These are phyloP conservation scores for Poecilia wingei DNA, from an alignment of 2,797 vertebrate genomes.

Conservation along the genomic window DNA sequence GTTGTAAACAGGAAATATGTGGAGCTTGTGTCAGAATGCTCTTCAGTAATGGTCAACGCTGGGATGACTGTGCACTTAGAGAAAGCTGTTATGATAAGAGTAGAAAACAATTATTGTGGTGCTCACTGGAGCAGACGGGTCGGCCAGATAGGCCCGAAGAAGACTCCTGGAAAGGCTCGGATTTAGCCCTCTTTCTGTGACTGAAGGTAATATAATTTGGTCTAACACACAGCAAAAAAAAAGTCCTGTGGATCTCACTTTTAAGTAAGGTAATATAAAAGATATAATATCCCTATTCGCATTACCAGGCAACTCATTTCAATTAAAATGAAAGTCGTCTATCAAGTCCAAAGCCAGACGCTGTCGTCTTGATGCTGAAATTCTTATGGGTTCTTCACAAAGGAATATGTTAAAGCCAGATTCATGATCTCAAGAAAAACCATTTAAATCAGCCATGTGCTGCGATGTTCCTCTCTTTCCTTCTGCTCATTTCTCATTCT, in stretches of 20 bases:
- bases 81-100: slow-evolving; percentile 37
- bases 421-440: slow-evolving; percentile 38
- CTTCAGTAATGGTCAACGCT: slow-evolving; percentile 37
- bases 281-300: slow-evolving; percentile 35
- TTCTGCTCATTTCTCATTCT: slow-evolving; percentile 16
- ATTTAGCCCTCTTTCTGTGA: slow-evolving; percentile 32
- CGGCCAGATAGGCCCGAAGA: slow-evolving; percentile 19
- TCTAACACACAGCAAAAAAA: slow-evolving; percentile 22
- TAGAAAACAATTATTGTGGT: slow-evolving; percentile 34
- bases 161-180: slow-evolving; percentile 16
- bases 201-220: slow-evolving; percentile 35
- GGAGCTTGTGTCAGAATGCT: slow-evolving; percentile 24
- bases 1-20: slow-evolving; percentile 26
- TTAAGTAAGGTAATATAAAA: slow-evolving; percentile 28
- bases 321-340: slow-evolving; percentile 54
- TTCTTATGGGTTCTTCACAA: slow-evolving; percentile 35
- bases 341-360: slow-evolving; percentile 32
- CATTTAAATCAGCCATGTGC: slow-evolving; percentile 46
- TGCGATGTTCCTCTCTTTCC: slow-evolving; percentile 19
- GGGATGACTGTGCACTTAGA: slow-evolving; percentile 55
- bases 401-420: slow-evolving; percentile 29
- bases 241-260: slow-evolving; percentile 17
- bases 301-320: slow-evolving; percentile 39
- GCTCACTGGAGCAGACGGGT: slow-evolving; percentile 19
- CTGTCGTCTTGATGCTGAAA: slow-evolving; percentile 36